Conservation (phyloP, 2,797 vertebrate genomes). For the Melanotaenia trifasciata region DNA sequence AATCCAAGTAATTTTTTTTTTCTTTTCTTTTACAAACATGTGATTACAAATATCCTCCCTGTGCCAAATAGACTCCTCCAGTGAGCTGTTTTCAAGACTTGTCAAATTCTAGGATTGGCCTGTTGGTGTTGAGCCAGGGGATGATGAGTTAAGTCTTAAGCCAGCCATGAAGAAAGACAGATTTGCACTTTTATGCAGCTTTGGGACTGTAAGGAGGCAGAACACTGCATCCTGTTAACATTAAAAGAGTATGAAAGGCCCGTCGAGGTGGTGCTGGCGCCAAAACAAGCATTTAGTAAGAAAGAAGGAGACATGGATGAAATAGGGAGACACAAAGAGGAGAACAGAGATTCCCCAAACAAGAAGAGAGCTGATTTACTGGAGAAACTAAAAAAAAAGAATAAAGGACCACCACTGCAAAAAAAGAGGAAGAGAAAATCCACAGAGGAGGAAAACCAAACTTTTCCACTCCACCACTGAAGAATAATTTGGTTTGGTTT, state of each 20-base stretch:
- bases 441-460: constrained; percentile 11
- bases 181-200: constrained; percentile 32
- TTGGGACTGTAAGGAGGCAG: constrained; percentile 27
- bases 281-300: constrained; percentile 40
- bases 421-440: constrained; percentile 4
- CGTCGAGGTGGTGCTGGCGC: constrained; percentile 16
- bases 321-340: background rate
- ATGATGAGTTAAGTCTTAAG: constrained; percentile 46
- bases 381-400: constrained; percentile 14
- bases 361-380: constrained; percentile 55
- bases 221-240: constrained; percentile 62
- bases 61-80: constrained; percentile 28
- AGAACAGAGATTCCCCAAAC: constrained; percentile 45
- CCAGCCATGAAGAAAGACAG: constrained; percentile 41
- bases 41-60: constrained; percentile 32
- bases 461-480: constrained; percentile 1
- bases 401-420: background rate
- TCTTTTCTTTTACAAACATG: constrained; percentile 24
- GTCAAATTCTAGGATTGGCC: constrained; percentile 46
- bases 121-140: constrained; percentile 30
- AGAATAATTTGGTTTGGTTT: background rate
- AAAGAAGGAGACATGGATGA: constrained; percentile 14
- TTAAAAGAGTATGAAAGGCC: constrained; percentile 53
- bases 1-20: constrained; percentile 40
- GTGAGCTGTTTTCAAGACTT: constrained; percentile 59